Conservation (phyloP, 2,888 invertebrate genomes). For the Parapristionchus giblindavisi region DNA sequence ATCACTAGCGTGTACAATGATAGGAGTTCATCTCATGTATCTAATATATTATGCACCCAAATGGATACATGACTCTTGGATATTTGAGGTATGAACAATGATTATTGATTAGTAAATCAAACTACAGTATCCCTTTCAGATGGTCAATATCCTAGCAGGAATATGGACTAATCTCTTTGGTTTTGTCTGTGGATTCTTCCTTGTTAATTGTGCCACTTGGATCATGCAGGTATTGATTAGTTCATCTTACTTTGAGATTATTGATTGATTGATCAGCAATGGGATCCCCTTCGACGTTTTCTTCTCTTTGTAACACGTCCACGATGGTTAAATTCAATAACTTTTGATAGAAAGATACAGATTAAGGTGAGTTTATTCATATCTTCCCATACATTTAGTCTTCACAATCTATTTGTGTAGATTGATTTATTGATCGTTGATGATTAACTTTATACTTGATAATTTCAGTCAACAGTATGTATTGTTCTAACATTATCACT, state of each 20-base stretch:
- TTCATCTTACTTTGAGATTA: not conserved
- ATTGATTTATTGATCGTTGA: not conserved
- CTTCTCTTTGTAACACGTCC: constrained; percentile 43
- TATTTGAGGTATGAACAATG: constrained; percentile 18
- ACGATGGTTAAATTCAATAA: constrained; percentile 41
- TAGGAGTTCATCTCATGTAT: constrained; percentile 51
- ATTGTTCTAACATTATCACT: constrained; percentile 20
- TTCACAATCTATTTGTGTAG: constrained; percentile 18
- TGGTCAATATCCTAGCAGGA: constrained; percentile 41
- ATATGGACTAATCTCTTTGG: constrained; percentile 58
- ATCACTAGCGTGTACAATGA: constrained; percentile 42
- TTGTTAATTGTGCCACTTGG: constrained; percentile 44
- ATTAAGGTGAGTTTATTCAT: constrained; percentile 44
- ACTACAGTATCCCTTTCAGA: not conserved
- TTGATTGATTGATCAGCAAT: constrained; percentile 39
- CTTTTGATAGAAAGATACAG: constrained; percentile 49
- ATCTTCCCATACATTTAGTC: not conserved
- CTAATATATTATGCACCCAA: constrained; percentile 53
- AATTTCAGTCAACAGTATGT: constrained; percentile 4
- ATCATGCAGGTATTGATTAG: constrained; percentile 22
- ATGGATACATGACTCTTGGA: constrained; percentile 44
- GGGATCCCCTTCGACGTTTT: constrained; percentile 36
- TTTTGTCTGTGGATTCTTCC: constrained; percentile 52
- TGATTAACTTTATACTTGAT: not conserved
- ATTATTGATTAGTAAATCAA: not conserved